These are phyloP conservation scores for Tautogolabrus adspersus DNA, from an alignment of 2,113 vertebrate species.

Conservation along the genomic window DNA sequence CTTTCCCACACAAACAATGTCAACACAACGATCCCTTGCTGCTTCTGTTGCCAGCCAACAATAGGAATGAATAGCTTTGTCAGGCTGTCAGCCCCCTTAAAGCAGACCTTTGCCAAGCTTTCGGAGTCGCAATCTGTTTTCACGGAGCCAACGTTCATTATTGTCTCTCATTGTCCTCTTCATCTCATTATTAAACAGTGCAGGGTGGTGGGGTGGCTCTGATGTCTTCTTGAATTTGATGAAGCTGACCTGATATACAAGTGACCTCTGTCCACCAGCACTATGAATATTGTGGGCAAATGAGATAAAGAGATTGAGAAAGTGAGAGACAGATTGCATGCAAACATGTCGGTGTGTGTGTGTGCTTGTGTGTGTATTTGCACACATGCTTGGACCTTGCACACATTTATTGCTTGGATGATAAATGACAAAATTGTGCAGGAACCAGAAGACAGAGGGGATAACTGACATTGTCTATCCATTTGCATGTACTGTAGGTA, in stretches of 20 bases:
- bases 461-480: constrained; percentile 46
- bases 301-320: constrained; percentile 28
- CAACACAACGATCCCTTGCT: constrained; percentile 46
- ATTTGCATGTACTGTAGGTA: constrained; percentile 57
- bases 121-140: constrained; percentile 56
- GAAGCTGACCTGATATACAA: constrained; percentile 67
- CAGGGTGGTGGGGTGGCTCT: constrained; percentile 38
- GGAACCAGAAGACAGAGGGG: constrained; percentile 21
- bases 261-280: constrained; percentile 55
- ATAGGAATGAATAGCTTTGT: constrained; percentile 66
- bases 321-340: constrained; percentile 26
- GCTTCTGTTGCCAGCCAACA: constrained; percentile 59
- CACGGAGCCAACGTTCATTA: constrained; percentile 46
- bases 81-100: constrained; percentile 63
- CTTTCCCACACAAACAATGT: constrained; percentile 45
- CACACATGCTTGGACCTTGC: background rate
- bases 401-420: constrained; percentile 33
- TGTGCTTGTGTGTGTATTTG: constrained; percentile 1
- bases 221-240: constrained; percentile 65
- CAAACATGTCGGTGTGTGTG: constrained; percentile 9
- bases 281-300: constrained; percentile 46
- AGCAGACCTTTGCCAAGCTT: constrained; percentile 66
- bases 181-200: constrained; percentile 62
- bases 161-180: constrained; percentile 66
- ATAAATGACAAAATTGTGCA: constrained; percentile 52